Percentiles rank a stretch among this genome's conserved stretches.
Conservation (phyloP, 2,113 vertebrate species). For the Accipiter cooperii region DNA sequence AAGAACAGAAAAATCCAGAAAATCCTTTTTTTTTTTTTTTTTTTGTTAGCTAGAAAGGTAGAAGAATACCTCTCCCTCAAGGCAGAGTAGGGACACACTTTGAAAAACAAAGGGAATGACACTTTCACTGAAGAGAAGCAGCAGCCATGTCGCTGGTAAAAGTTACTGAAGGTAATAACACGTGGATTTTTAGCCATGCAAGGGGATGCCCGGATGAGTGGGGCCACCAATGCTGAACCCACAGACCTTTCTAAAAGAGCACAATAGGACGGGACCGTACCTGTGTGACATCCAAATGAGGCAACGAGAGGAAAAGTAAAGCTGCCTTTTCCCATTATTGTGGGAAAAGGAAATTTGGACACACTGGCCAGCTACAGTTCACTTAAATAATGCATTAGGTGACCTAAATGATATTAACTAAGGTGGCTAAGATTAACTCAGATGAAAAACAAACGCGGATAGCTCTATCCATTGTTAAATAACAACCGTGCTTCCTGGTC, state of each 20-base stretch:
- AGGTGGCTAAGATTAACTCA: neutral
- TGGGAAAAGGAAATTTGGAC: neutral
- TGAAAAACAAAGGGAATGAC: neutral
- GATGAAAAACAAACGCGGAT: neutral
- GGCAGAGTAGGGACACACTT: neutral
- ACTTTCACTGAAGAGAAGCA: neutral
- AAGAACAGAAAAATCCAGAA: neutral
- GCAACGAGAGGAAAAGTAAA: neutral
- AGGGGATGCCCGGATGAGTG: neutral
- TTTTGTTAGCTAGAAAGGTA: neutral
- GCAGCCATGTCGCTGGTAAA: neutral
- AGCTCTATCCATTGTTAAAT: neutral
- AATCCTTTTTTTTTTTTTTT: neutral
- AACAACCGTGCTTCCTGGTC: neutral
- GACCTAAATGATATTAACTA: neutral
- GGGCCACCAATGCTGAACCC: neutral
- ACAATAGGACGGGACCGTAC: neutral
- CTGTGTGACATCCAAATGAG: neutral
- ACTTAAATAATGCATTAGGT: neutral
- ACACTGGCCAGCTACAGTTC: neutral
- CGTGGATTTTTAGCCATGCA: neutral
- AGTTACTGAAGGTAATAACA: neutral
- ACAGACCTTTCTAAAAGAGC: neutral
- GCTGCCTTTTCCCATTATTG: neutral
- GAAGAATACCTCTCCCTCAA: neutral